Evolutionary conservation across 2,888 invertebrate genomes (phyloP), one percentile per base, ranked within the genome.

Genomic region (Andrena chrysosceles): DNA sequence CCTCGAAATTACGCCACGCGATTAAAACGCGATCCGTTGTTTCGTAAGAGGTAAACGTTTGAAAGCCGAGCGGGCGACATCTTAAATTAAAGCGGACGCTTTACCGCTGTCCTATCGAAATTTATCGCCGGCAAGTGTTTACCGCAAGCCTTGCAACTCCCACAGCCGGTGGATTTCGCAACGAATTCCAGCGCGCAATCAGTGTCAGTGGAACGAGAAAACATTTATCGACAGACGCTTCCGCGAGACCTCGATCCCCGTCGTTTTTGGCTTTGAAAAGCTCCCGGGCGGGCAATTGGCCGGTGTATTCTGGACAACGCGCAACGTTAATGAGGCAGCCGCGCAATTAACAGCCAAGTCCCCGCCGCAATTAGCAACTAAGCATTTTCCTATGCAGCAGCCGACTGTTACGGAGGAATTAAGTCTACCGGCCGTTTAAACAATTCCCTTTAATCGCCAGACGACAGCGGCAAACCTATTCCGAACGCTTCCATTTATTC

Each of bases 341-440:
- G 48, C 42, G 72, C 70, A 74, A 85, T 85, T 83, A 83, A 81
- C 59, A 49, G 60, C 79, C 78, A 83, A 63, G 70, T 73, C 62
- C 52, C 49, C 54, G 52, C 71, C 56, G 77, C 77, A 73, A 85
- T 82, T 82, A 85, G 63, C 59, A 75, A 72, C 35, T 49, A 63
- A 82, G 73, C 66, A 49, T 77, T 81, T 71, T 52, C n/a, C 20
- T 13, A 10, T n/a, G 35, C 33, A 35, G 64, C 49, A 5, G 67
- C 66, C 49, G 64, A 23, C 72, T 64, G 64, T 72, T 80, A 63
- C 64, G 52, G 26, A 56, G 59, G 52, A 73, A 42, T 42, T 70
- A 78, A 77, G 81, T 16, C 42, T 16, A 72, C 63, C 42, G 5
- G 64, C 42, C 48, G 68, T 84, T 79, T 66, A 71, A 71, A 82